Evolutionary conservation across 2,888 invertebrate species (phyloP), one percentile per base, ranked within the genome.

Genomic region (Eupithecia insigniata): DNA sequence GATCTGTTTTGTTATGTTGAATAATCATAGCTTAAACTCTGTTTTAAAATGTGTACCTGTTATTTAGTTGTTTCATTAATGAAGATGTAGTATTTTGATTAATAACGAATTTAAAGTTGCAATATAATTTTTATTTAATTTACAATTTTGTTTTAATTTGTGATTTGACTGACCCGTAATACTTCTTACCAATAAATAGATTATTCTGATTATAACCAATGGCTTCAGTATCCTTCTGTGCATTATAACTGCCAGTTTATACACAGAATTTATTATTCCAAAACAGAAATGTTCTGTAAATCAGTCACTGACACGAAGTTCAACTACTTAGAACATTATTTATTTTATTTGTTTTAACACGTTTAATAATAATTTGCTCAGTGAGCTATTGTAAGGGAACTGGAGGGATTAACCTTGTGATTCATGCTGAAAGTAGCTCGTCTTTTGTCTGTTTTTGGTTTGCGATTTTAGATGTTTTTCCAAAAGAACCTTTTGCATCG

Each of bases 221-320:
- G 34, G 18, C 6, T 30, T 26, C 12, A 55, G 46, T 18, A 46
- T 69, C 43, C 66, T 58, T 71, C 72, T 71, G 68, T 51, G 28
- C 62, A 36, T 43, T 69, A 68, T 43, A 67, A 12, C 28, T 55
- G 14, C 26, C 39, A 46, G 46, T 66, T 74, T 69, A 71, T 74
- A 69, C 62, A 34, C 71, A 75, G 66, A 77, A 81, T 79, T 80
- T 76, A 81, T 79, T 77, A 77, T 79, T 78, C 73, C 69, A 74
- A 76, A 78, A 73, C 77, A 76, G 72, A 76, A 78, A 78, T 78
- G 71, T 76, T 77, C 71, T 79, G 78, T 79, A 78, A 79, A 79
- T 79, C 76, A 73, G 73, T 67, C 73, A 75, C 70, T 75, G 74
- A 75, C 78, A 74, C 43, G 74, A 72, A 51, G 70, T 74, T 75